Base-by-base conservation (phyloP, 2,888 invertebrate genomes). In the Tetranychus truncatus region DNA sequence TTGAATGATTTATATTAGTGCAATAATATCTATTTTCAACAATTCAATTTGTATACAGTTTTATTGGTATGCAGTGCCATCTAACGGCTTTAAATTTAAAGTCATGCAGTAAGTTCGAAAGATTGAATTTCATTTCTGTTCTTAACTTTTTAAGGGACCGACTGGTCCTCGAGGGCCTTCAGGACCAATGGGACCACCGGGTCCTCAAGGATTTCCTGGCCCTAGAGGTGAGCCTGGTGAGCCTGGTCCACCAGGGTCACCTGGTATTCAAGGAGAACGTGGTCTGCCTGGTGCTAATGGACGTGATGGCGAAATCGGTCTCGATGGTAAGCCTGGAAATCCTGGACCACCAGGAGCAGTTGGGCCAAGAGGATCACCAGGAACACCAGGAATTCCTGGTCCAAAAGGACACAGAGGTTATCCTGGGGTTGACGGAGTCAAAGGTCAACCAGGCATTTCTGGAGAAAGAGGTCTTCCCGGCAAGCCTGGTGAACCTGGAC, bases 331-430 rank as follows among this genome's bases (percentile, higher is more conserved):
- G 34, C 45, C 45, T n/a, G 72, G 72, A 6, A 24, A 24, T 44
- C 8, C 20, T 20, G 72, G 72, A n/a, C 72, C 69, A 1, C 20
- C 86, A 88, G 93, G 93, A 9, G 86, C 86, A 72, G 83, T 89
- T 78, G 94, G 94, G 66, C 90, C 90, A 82, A 85, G 88, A 74
- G 92, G 91, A 1, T 86, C 88, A 5, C 85, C 88, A 45, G 93
- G 93, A 9, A 34, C n/a, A 11, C 15, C 46, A 34, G 72, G 72
- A 15, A 44, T 46, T 45, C 72, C 72, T 6, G 72, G 72, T 15
- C n/a, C 45, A 11, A 73, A 73, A 73, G 73, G 73, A 55, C 45
- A 73, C 7, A 55, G 65, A 44, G 73, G 73, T 11, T 24, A 55
- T 15, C 11, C 66, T 1, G 92, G 92, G 1, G 84, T 86, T 1